Base-by-base conservation (phyloP, 2,888 invertebrate species). In the Sesamia inferens region DNA sequence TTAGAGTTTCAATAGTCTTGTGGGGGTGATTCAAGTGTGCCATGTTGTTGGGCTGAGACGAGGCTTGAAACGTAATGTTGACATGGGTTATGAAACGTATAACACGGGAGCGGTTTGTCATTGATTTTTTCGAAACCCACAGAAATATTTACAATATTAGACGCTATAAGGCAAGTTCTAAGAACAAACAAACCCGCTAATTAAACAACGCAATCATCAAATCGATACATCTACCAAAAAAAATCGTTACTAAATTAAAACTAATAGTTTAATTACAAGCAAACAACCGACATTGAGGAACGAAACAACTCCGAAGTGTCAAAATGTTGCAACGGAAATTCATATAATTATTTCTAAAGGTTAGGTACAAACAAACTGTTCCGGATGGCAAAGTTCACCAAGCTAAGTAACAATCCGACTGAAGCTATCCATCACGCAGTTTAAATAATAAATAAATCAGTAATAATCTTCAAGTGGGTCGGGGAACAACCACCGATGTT, bases 361-460 rank as follows among this genome's bases (percentile, higher is more conserved):
- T 88, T 88, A n/a, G n/a, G n/a, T n/a, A 89, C 75, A 74, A 47
- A 74, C 78, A 72, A 82, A 59, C 84, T 76, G 81, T 81, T 74
- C 81, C 59, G 73, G 57, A 84, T 78, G 78, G 76, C 83, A 86
- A 85, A 88, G 89, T 85, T 87, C 83, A 86, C 66, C 68, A 51
- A 66, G 70, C 73, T 76, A 82, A 81, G 74, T 74, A 85, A 78
- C 68, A 82, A 81, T 73, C 79, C 78, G 64, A 70, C 83, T 48
- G 62, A 61, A 82, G 81, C 87, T 85, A 94, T 95, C 91, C 89
- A 93, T 95, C 94, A 94, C 91, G 89, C 83, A 82, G 90, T 86
- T 90, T 92, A 90, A 92, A 93, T 94, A 94, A 92, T 94, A 94
- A 92, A 95, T 95, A 94, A 95, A 95, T 95, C 94, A 93, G 91